A percentile compares a stretch with the other conserved stretches of the same genome.
Evolutionary conservation across 1,140 invertebrate genomes (phyloP).

Genomic region (Arion vulgaris): DNA sequence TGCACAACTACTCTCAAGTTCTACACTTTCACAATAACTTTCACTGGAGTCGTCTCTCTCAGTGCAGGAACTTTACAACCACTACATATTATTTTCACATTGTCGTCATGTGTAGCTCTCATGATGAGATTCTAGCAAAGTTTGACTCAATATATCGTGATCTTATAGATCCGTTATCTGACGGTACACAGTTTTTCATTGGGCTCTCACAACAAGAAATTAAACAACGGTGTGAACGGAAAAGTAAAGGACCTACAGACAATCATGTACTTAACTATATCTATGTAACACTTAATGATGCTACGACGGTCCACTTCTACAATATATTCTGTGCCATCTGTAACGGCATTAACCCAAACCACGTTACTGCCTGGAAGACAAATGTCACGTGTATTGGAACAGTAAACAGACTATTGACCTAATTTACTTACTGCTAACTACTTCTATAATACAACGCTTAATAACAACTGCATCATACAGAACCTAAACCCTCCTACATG

Average conservation of each 20-base stretch:
- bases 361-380: conserved; percentile 4
- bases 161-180: neutral
- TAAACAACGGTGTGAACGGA: conserved; percentile 1
- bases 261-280: neutral
- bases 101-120: neutral
- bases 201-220: neutral
- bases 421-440: neutral
- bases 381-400: neutral
- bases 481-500: neutral
- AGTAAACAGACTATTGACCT: neutral
- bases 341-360: conserved; percentile 8
- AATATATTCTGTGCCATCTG: conserved; percentile 32
- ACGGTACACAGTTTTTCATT: neutral
- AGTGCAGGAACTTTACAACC: neutral
- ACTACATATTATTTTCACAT: neutral
- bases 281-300: neutral
- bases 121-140: neutral
- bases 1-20: neutral
- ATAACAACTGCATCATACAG: neutral
- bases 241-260: neutral
- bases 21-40: neutral
- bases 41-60: neutral
- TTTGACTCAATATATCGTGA: neutral
- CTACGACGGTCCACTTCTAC: conserved; percentile 1
- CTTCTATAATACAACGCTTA: neutral